Evolutionary conservation across 2,797 vertebrate species (phyloP).

Genomic region (Pangasius mekongensis): DNA sequence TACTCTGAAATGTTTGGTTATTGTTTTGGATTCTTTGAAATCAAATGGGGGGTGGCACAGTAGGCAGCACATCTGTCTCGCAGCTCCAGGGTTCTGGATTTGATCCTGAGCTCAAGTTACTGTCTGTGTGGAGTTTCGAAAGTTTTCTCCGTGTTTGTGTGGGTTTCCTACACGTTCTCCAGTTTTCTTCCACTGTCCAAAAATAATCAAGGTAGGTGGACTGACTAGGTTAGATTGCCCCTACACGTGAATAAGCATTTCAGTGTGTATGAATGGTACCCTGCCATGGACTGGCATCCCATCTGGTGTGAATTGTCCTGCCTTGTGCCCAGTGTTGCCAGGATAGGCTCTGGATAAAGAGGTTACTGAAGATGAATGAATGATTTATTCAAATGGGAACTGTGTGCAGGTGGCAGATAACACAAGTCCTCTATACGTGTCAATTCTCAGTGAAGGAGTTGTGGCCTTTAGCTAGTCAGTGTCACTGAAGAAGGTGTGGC

Average conservation of each 20-base stretch:
- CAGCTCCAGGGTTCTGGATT: not conserved
- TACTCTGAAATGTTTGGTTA: not conserved
- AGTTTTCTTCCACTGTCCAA: not conserved
- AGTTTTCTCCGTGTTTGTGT: not conserved
- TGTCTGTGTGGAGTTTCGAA: not conserved
- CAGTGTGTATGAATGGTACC: not conserved
- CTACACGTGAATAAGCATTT: no score
- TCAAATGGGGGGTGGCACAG: not conserved
- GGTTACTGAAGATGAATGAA: not conserved
- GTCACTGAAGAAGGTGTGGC: not conserved
- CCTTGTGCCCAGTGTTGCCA: not conserved
- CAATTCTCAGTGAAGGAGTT: not conserved
- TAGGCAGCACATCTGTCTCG: not conserved
- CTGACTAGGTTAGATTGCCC: no score
- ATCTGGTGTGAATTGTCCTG: not conserved
- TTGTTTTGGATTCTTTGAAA: not conserved
- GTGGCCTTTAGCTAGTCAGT: not conserved
- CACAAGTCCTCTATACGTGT: not conserved
- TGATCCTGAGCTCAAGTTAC: not conserved
- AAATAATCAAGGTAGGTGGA: not conserved
- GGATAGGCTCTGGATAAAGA: not conserved
- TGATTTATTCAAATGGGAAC: not conserved
- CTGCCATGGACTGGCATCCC: not conserved
- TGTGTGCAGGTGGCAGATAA: not conserved
- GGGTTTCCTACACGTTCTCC: not conserved